Evolutionary conservation across 2,888 invertebrate species (phyloP), one percentile per base, ranked within the genome.

Genomic region (Leptinotarsa rubiginosa): DNA sequence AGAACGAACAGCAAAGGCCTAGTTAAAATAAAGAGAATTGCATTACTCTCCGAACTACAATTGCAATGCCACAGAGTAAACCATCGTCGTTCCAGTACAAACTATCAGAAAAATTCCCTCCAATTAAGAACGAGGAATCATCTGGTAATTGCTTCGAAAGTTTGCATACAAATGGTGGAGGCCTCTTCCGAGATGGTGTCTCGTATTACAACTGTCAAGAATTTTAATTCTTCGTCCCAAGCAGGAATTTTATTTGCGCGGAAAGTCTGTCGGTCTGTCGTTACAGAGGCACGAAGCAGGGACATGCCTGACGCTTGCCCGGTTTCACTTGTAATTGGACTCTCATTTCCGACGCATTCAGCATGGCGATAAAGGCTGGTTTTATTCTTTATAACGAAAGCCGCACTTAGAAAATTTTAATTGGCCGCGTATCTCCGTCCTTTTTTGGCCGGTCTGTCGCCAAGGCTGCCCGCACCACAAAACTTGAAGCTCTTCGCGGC

Each of bases 301-400:
- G 86, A 86, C 86, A 87, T 86, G 87, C 85, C 85, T 87, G 86
- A 87, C 86, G 86, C 86, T 87, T 85, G 86, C 85, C 82, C 83
- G 83, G 83, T 84, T 84, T 84, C 81, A 83, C 83, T 85, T 85
- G 87, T 87, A 87, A 87, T 87, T 87, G 87, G 87, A 86, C 85
- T 86, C 86, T 86, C 87, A 87, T 87, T 87, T 87, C 87, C 87
- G 87, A 87, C 87, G 87, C 87, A 87, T 87, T 86, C 85, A 84
- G 86, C 86, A 87, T 87, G 86, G 87, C 87, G 86, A 87, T 86
- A 87, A 86, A 86, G 85, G 86, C 84, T 86, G 85, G 22, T 83
- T 85, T 83, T 85, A 85, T 86, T 85, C 86, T 86, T 86, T 86
- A 85, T 84, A 85, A 82, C 84, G 82, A 82, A 83, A 82, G 81